These are phyloP conservation scores for Trachurus trachurus DNA, from an alignment of 2,797 vertebrate species.

Conservation along the genomic window DNA sequence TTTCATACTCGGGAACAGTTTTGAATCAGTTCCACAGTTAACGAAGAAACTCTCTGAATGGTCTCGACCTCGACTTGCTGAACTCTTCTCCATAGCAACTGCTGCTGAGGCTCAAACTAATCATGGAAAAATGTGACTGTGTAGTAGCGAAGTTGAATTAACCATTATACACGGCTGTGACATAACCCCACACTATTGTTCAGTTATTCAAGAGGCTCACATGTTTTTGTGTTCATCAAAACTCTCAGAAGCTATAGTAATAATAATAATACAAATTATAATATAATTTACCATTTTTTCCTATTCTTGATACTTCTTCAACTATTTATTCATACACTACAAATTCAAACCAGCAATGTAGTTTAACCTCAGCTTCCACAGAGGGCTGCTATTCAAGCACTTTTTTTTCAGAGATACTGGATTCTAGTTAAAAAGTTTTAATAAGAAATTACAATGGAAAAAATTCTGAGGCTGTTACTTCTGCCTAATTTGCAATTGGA, in stretches of 20 bases:
- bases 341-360: no score
- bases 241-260: no score
- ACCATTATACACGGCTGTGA: neutral
- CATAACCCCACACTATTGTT: neutral
- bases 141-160: neutral
- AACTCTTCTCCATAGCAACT: neutral
- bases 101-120: neutral
- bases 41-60: neutral
- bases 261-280: neutral
- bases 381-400: no score
- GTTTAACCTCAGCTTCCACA: no score
- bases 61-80: neutral
- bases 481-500: neutral
- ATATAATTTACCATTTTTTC: no score
- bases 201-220: neutral
- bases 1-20: neutral
- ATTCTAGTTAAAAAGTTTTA: neutral
- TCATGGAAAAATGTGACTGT: neutral
- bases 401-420: no score
- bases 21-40: neutral
- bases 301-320: no score
- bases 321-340: no score
- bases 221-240: neutral
- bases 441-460: neutral
- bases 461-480: neutral